Evolutionary conservation across 2,113 vertebrate genomes (phyloP).

Genomic region (Hystrix brachyura): DNA sequence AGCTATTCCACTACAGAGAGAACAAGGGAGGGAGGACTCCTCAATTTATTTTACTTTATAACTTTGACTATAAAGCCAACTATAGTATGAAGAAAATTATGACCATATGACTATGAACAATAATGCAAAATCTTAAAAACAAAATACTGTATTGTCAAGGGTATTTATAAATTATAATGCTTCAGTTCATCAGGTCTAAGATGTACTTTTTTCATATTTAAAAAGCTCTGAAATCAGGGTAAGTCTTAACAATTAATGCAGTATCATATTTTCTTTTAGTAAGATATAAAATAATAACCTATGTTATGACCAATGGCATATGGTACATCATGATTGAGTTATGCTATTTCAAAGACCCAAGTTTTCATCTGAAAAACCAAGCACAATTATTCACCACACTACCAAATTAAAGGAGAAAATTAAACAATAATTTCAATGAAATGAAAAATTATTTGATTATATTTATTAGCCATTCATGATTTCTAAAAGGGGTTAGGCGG

Average conservation of each 20-base stretch:
- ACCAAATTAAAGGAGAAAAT: constrained; percentile 25
- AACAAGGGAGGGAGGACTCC: background rate
- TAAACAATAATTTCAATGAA: background rate
- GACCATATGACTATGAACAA: background rate
- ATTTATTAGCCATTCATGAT: background rate
- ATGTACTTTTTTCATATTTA: background rate
- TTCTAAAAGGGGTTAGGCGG: background rate
- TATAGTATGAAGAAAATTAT: background rate
- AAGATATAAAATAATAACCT: background rate
- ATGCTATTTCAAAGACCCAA: background rate
- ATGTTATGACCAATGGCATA: background rate
- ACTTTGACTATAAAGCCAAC: background rate
- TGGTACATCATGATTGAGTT: background rate
- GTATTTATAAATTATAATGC: background rate
- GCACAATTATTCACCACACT: background rate
- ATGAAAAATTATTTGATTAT: background rate
- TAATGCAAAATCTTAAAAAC: background rate
- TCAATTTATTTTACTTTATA: background rate
- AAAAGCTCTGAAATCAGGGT: background rate
- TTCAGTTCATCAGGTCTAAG: constrained; percentile 9
- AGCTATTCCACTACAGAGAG: background rate
- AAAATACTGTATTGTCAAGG: background rate
- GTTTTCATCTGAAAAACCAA: background rate
- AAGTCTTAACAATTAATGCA: background rate
- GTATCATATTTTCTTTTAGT: background rate